Evolutionary conservation across 92 coral and sea anemone genomes (phyloP).

Genomic region (Zoanthus sansibaricus): DNA sequence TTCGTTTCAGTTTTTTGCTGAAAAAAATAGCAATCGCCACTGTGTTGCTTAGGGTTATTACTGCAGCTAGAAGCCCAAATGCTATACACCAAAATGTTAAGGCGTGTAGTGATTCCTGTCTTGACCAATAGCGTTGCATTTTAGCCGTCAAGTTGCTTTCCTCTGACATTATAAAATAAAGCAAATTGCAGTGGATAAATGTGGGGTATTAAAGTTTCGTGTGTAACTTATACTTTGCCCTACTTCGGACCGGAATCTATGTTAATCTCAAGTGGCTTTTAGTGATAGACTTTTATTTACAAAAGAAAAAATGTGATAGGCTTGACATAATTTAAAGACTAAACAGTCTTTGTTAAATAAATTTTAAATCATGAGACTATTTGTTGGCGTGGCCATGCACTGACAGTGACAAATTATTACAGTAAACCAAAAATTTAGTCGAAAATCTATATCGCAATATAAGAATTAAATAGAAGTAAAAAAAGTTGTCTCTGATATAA

Average conservation of each 20-base stretch:
- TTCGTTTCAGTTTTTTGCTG: slow-evolving; percentile 63
- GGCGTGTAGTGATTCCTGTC: neutral
- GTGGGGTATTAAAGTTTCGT: neutral
- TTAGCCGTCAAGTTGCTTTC: neutral
- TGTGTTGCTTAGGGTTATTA: slow-evolving; percentile 65
- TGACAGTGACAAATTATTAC: no score
- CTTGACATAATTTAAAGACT: no score
- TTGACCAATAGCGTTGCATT: neutral
- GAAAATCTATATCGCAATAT: no score
- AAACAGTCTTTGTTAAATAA: no score
- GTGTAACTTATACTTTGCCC: no score
- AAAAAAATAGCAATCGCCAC: slow-evolving; percentile 66
- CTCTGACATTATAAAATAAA: neutral
- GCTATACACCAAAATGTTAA: slow-evolving; percentile 71
- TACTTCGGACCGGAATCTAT: no score
- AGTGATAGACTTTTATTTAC: neutral
- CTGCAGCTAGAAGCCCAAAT: slow-evolving; percentile 67
- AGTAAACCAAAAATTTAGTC: no score
- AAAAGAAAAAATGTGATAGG: no score
- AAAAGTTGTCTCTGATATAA: no score
- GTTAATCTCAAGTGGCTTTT: neutral
- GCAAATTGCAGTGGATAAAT: neutral
- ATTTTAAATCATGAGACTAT: no score
- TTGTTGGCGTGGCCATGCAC: no score
- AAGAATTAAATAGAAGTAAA: no score